Evolutionary conservation across 2,888 invertebrate species (phyloP), one percentile per base, ranked within the genome.

Genomic region (Capitulum mitella): DNA sequence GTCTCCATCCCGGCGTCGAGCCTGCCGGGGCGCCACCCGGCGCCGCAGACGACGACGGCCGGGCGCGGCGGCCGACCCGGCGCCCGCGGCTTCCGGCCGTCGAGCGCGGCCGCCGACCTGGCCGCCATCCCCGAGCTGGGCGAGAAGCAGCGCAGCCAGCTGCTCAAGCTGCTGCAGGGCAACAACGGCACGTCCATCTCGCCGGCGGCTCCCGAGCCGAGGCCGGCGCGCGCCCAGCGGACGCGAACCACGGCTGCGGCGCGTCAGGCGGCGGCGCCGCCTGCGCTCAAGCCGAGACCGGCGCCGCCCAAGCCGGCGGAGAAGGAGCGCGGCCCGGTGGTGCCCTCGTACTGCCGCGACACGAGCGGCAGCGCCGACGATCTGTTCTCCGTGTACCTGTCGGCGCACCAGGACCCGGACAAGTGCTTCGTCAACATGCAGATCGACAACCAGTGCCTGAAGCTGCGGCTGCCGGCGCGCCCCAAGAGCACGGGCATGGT

Each of bases 141-240:
- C 16, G 64, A 64, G 26, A 64, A 64, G 64, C 64, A 64, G 64
- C 64, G 64, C 34, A 29, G 8, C 34, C 64, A 64, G 64, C 64
- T 64, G 32, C 12, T 64, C 34, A 64, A 64, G 64, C 64, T 64
- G 14, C 64, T 64, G 34, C 32, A 64, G 64, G 64, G 64, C 34
- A 64, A 64, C 64, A 64, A 64, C 34, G 64, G 64, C 64, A 34
- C 64, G 14, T 64, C 64, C 34, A 64, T 64, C 16, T 64, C 64
- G 14, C 16, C 64, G 5, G 32, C 64, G 29, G 29, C 29, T n/a
- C 22, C 22, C 29, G 58, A 29, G 29, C n/a, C n/a, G 61, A n/a
- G n/a, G n/a, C n/a, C 61, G 29, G 61, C 32, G 64, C 64, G 29
- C 64, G 32, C 26, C 29, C 64, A 34, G 64, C 34, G 29, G 14